A percentile compares a stretch with the other conserved stretches of the same genome.
Evolutionary conservation across 2,888 invertebrate species (phyloP).

Genomic region (Parnassius apollo): DNA sequence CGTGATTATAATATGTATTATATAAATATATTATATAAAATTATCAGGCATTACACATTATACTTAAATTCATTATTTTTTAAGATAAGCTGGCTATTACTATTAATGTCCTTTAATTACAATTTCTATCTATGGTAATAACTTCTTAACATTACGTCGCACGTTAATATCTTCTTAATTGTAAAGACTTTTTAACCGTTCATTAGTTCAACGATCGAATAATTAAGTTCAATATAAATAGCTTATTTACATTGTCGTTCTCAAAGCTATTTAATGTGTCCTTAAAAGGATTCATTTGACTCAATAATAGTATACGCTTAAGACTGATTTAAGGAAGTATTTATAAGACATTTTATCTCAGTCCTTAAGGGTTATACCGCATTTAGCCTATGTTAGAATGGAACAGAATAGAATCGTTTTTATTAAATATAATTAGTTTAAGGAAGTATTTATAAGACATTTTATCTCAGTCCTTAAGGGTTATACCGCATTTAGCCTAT

Average conservation of each 20-base stretch:
- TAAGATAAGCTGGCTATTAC: background rate
- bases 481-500: too few relatives aligned
- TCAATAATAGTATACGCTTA: background rate
- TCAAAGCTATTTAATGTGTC: background rate
- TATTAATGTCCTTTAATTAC: background rate
- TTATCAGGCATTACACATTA: too few relatives aligned
- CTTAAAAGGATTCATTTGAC: background rate
- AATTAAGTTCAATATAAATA: background rate
- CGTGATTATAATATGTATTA: too few relatives aligned
- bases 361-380: too few relatives aligned
- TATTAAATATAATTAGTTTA: too few relatives aligned
- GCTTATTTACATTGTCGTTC: background rate
- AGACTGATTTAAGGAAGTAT: background rate
- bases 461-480: too few relatives aligned
- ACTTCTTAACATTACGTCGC: background rate
- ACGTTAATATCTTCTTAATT: background rate
- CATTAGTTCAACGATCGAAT: background rate
- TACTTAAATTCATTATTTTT: too few relatives aligned
- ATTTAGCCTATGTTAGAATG: too few relatives aligned
- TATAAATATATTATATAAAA: too few relatives aligned
- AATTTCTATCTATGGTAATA: background rate
- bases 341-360: too few relatives aligned
- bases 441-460: too few relatives aligned
- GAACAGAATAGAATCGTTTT: too few relatives aligned
- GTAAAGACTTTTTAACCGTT: background rate